Base-by-base conservation (phyloP, 2,113 vertebrate species). In the Corydoras sp. region DNA sequence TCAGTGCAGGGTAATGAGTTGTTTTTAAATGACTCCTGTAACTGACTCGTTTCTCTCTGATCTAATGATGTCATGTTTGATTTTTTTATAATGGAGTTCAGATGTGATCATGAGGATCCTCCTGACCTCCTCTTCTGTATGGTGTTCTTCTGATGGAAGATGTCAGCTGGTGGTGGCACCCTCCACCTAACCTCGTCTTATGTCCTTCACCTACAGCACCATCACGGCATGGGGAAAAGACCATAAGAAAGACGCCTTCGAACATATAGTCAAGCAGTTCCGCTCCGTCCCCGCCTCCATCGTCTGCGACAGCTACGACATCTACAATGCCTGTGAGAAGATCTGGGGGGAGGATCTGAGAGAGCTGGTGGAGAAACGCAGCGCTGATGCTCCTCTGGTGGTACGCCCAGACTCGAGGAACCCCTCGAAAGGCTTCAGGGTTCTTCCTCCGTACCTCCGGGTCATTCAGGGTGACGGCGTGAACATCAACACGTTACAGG, bases 171-270 rank as follows among this genome's bases (percentile, higher is more conserved):
- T 1, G 49, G 49, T 50, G 49, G 49, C 7, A 2, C 53, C 53
- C 11, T 55, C 12, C 12, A 55, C n/a, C 14, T 9, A 50, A 14
- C 15, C 35, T 32, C 48, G 11, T 12, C 24, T 2, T 51, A 13
- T 14, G 35, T 69, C 11, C 5, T 12, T 35, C 24, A 69, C 83
- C 87, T 78, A 13, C 86, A 98, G 96, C 81, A 98, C 96, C 62
- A 98, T 99, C 89, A 99, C 97, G 53, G 97, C 97, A 2, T 99
- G 97, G 97, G 97, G 97, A 5, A 98, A 99, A 85, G 96, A 99
- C 83, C 93, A 94, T 63, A 96, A 99, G 86, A 98, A 93, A 82
- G 97, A 97, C 64, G 97, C 97, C 79, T 99, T 99, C 77, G 93
- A 95, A 84, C 96, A 98, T 85, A 98, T 99, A 85, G 85, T 99